Conservation (phyloP, 2,797 vertebrate species). For the Ctenochaetus hawaiiensis region DNA sequence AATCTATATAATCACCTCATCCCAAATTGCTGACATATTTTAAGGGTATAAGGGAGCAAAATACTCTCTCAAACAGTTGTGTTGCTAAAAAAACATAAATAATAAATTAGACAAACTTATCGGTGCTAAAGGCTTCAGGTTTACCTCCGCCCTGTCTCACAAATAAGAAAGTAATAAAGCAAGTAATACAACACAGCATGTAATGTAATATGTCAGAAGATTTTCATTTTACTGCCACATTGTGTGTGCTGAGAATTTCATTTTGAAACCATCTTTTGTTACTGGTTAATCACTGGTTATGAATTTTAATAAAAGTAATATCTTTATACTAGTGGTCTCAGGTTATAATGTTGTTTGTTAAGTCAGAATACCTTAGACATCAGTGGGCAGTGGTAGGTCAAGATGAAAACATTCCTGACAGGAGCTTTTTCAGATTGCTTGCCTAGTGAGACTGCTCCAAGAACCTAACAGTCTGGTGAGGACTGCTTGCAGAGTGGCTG, state of each 20-base stretch:
- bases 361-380: constrained; percentile 44
- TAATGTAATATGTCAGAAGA: constrained; percentile 36
- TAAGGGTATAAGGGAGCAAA: not conserved
- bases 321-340: constrained; percentile 1
- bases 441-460: constrained; percentile 37
- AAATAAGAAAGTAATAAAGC: not conserved
- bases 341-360: constrained; percentile 33
- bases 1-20: not conserved
- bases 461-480: constrained; percentile 60
- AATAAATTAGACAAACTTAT: constrained; percentile 22
- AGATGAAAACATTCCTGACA: constrained; percentile 65
- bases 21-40: constrained; percentile 21
- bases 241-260: constrained; percentile 50
- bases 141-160: constrained; percentile 20
- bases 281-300: constrained; percentile 27
- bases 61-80: constrained; percentile 29
- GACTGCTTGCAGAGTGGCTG: constrained; percentile 62
- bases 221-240: constrained; percentile 59
- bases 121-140: constrained; percentile 32
- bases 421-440: constrained; percentile 61
- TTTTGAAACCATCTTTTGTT: constrained; percentile 33
- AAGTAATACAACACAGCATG: constrained; percentile 34
- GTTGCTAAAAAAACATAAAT: constrained; percentile 22
- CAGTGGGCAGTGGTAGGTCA: constrained; percentile 23
- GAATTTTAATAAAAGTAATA: constrained; percentile 23